phyloP scores from a whole-genome alignment of 2,113 vertebrate species.

The Oreochromis spilurus region DNA sequence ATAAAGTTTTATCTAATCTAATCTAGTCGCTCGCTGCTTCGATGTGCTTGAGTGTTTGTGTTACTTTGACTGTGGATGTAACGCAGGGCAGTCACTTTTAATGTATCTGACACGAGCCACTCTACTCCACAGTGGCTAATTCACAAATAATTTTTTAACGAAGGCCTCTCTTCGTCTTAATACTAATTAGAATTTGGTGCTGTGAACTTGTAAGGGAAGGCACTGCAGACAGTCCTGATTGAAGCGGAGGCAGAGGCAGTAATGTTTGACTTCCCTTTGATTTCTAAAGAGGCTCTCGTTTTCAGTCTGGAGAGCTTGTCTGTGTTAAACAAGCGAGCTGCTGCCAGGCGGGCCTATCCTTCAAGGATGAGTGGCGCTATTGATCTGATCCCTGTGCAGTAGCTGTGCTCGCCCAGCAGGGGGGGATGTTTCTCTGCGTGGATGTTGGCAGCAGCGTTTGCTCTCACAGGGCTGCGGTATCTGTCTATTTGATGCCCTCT shows the following conservation, averaged over 20 bases:
- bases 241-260: conserved; percentile 15
- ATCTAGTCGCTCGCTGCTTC: neutral
- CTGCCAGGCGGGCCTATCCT: conserved; percentile 30
- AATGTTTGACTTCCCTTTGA: conserved; percentile 25
- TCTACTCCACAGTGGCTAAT: neutral
- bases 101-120: neutral
- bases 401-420: conserved; percentile 48
- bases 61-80: neutral
- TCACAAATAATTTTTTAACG: neutral
- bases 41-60: neutral
- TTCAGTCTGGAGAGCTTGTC: conserved; percentile 32
- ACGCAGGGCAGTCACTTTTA: neutral
- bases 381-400: conserved; percentile 34
- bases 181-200: neutral
- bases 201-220: neutral
- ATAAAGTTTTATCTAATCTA: too few species aligned
- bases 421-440: conserved; percentile 47
- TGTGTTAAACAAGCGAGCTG: conserved; percentile 33
- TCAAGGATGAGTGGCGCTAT: conserved; percentile 36
- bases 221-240: neutral
- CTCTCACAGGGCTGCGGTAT: conserved; percentile 24
- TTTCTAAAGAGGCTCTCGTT: conserved; percentile 24
- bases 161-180: neutral
- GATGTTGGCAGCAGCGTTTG: neutral
- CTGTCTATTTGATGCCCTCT: conserved; percentile 1